Evolutionary conservation across 2,888 invertebrate species (phyloP), one percentile per base, ranked within the genome.

Genomic region (Aromia moschata): DNA sequence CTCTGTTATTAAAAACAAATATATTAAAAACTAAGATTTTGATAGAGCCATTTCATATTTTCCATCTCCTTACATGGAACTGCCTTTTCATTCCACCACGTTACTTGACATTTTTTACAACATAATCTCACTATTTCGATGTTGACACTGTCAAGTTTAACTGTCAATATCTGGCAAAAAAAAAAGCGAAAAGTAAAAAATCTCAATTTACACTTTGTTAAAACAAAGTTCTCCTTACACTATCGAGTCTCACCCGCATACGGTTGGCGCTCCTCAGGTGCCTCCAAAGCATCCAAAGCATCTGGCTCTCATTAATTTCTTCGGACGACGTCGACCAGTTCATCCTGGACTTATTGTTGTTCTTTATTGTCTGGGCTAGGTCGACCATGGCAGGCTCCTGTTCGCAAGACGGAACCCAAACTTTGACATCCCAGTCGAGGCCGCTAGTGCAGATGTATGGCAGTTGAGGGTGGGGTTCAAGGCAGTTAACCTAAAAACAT

Each of bases 401-500:
- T 56, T 86, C 84, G 64, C 83, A 84, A 1, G 85, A 86, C 1
- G 97, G 96, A 51, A 91, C 85, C 96, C 96, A 97, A 55, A 98
- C 89, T 83, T 97, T 98, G 11, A 97, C 89, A 77, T 95, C 93
- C 75, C 89, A 87, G 81, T 97, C 97, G 2, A 97, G 83, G 0
- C 98, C 98, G 79, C 93, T 92, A 1, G 96, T 94, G 9, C 96
- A 96, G 69, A 98, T 81, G 60, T 94, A 86, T 0, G 97, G 96
- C 72, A 89, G 85, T 65, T 87, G 84, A 0, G 97, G 97, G 81
- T 98, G 97, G 0, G 94, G 89, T 76, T 96, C 96, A 75, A 97
- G 83, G 69, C 93, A 93, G 82, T 97, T 98, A 0, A 94, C 91
- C 93, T 93, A 78, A 18, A 43, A 51, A 12, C 45, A 37, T 40